Conservation (phyloP, 2,113 vertebrate genomes). For the Mobula birostris region DNA sequence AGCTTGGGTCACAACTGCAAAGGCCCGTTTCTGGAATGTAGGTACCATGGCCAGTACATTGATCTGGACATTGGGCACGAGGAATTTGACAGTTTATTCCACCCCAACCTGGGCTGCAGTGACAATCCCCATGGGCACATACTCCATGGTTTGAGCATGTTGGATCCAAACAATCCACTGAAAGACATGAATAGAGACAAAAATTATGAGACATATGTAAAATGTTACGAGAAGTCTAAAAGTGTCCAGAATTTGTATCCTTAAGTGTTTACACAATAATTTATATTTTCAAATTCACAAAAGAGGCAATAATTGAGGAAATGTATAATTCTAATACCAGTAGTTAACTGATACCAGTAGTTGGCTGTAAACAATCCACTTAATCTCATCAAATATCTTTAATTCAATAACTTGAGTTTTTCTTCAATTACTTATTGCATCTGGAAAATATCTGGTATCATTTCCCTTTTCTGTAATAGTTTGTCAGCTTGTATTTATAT, state of each 20-base stretch:
- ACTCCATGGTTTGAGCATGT: slow-evolving; percentile 91
- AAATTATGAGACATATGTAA: background rate
- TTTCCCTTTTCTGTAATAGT: background rate
- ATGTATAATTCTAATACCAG: background rate
- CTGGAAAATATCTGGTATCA: background rate
- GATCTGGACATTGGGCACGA: slow-evolving; percentile 87
- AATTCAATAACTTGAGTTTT: background rate
- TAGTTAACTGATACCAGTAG: background rate
- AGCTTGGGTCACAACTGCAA: slow-evolving; percentile 93
- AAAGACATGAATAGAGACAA: slow-evolving; percentile 30
- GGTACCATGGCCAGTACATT: slow-evolving; percentile 91
- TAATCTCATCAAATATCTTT: background rate
- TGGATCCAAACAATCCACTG: slow-evolving; percentile 92
- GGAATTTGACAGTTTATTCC: slow-evolving; percentile 88
- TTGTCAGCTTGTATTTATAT: background rate
- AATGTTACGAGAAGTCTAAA: background rate
- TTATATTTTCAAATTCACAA: background rate
- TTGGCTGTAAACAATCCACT: background rate
- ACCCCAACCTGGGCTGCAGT: slow-evolving; percentile 94
- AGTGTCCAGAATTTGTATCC: background rate
- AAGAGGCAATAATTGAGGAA: background rate
- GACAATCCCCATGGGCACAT: slow-evolving; percentile 89
- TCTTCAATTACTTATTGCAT: background rate
- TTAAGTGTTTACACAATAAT: background rate
- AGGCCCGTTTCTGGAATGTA: slow-evolving; percentile 88